Evolutionary conservation across 2,888 invertebrate genomes (phyloP).

Genomic region (Deroplatys truncata): DNA sequence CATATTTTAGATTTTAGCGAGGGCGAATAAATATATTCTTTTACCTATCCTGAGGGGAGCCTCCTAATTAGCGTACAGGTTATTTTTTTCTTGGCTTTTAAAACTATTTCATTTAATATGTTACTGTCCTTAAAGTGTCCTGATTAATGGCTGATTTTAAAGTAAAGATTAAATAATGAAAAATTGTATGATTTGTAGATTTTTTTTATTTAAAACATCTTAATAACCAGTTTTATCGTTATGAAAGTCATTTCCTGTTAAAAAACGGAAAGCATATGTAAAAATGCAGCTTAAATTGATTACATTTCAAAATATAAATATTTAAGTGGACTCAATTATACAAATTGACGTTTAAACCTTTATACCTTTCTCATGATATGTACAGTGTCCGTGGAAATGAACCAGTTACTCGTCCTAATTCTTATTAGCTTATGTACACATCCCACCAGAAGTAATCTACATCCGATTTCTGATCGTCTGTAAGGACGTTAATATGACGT

Average conservation of each 20-base stretch:
- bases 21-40: background rate
- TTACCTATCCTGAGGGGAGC: background rate
- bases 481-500: no score
- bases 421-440: no score
- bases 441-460: no score
- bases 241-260: background rate
- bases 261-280: no score
- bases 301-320: no score
- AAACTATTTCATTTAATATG: background rate
- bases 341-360: no score
- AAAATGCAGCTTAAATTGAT: no score
- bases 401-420: no score
- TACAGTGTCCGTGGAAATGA: no score
- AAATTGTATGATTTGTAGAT: background rate
- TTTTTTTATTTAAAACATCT: background rate
- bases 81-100: background rate
- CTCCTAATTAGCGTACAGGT: background rate
- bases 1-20: background rate
- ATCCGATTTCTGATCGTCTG: no score
- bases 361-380: no score
- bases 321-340: no score
- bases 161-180: background rate
- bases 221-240: background rate
- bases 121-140: background rate
- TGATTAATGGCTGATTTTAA: background rate